Base-by-base conservation (phyloP, 2,888 invertebrate genomes). In the Cristatella mucedo region DNA sequence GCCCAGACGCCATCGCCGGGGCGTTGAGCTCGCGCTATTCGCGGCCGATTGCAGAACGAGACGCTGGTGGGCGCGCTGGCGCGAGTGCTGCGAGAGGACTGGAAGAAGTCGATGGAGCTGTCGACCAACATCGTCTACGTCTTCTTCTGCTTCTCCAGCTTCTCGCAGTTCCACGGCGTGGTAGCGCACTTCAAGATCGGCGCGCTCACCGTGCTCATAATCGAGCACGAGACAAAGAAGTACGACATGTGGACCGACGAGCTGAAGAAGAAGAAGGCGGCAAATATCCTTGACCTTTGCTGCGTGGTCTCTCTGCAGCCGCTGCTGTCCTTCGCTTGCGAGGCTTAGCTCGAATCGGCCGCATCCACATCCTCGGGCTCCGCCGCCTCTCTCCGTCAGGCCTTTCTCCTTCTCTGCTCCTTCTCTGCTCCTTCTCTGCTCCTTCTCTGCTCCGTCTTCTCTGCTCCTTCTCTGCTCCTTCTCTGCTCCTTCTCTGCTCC, bases 81-180 rank as follows among this genome's bases (percentile, higher is more conserved):
- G 9, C 74, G 97, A 59, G 89, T 95, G 22, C 71, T 97, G 40
- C 75, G 93, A 49, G 97, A 97, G 71, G 95, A 97, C 69, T 95
- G 91, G 84, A 84, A 84, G 67, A 78, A 84, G 61, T 93, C 85
- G 64, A 80, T 91, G 56, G 91, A 95, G 63, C 69, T 97, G 43
- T 86, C 89, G 53, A 91, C 87, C 52, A 91, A 91, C 67, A 84
- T 97, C 59, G 81, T 91, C 48, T 86, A 87, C 63, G 83, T 86
- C 55, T 95, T 95, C 70, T 87, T 89, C 65, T 93, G 89, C 63
- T 89, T 97, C 63, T 93, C 95, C 9, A 82, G 83, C 29, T 95
- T 89, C 62, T 79, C 82, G 54, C 82, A 84, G 58, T 95, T 95
- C 69, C 95, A 97, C 66, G 77, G 80, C 37, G 80, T 91, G 30